Evolutionary conservation across 2,888 invertebrate species (phyloP), one percentile per base, ranked within the genome.

Genomic region (Agrochola lota): DNA sequence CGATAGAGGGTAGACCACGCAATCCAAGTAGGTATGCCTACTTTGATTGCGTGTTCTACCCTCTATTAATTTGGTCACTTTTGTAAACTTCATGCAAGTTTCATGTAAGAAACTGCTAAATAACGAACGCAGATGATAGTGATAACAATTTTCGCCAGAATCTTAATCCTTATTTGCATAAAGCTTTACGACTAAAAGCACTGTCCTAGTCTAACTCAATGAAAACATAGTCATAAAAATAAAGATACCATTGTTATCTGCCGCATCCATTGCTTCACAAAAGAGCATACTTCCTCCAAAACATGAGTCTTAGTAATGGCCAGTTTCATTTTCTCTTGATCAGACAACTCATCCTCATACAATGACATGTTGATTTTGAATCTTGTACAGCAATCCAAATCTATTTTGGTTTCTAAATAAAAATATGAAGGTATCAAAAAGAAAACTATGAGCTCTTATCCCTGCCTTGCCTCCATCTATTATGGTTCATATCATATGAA

Each of bases 251-350:
- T 97, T 92, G 98, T 98, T 87, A 98, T 98, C 90, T 97, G 97
- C 88, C 97, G 97, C 81, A 97, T 96, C 98, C 98, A 98, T 81
- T 97, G 95, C 77, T 97, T 97, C 7, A 98, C 98, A 87, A 94
- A 97, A 8, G 96, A 93, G 90, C 98, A 98, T 1, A 98, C 97
- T 90, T 97, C 95, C 82, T 96, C 94, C 12, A 98, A 96, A 40
- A 98, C 97, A 55, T 97, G 95, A 0, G 97, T 97, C 89, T 97
- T 97, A 40, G 97, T 97, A 5, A 97, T 96, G 30, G 97, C 97
- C 0, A 90, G 88, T 88, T 97, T 97, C 91, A 98, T 97, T 91
- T 97, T 97, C 57, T 97, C 97, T 0, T 97, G 95, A 60, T 96
- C 97, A 2, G 97, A 94, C 40, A 98, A 94, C 88, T 97, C 97